Base-by-base conservation (phyloP, 2,888 invertebrate genomes). In the Halocaridina rubra region DNA sequence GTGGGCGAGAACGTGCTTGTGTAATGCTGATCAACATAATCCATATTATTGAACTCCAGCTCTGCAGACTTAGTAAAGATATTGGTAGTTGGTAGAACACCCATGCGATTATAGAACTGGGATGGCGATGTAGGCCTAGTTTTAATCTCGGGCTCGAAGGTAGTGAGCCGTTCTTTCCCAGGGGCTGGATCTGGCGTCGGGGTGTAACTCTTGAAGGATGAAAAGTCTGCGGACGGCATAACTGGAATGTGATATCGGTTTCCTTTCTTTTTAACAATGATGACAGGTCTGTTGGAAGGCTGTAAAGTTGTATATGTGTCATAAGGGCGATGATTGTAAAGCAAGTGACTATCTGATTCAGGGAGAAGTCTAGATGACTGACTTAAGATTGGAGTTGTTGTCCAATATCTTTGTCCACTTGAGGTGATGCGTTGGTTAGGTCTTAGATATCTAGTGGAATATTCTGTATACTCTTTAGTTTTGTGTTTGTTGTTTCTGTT, bases 231-330 rank as follows among this genome's bases (percentile, higher is more conserved):
- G 0, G 80, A 74, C 19, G 80, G 80, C 19, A 74, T 59, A 0
- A 81, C 30, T 5, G 80, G 80, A 27, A 81, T 74, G 2, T n/a
- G 39, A 1, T 74, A 1, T n/a, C 61, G 30, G 5, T 33, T 19
- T n/a, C 80, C 80, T n/a, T 74, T 32, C 46, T 74, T 74, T 16
- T 71, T 74, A 10, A 81, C 32, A 22, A 81, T 74, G 46, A 81
- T 75, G 30, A 72, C 67, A 8, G 80, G 64, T 13, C 80, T 64
- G 8, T 61, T 59, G 0, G 61, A 19, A 8, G 61, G 3, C 19
- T 3, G n/a, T 16, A 27, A 72, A 3, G 30, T 33, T n/a, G 3
- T 59, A 22, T 57, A 22, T 19, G 77, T 19, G 10, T 7, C 1
- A 16, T 19, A 8, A 5, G 32, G 32, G 13, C 61, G 77, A 13